These are phyloP conservation scores for Panthera leo DNA, from an alignment of 2,113 vertebrate species.

Conservation along the genomic window DNA sequence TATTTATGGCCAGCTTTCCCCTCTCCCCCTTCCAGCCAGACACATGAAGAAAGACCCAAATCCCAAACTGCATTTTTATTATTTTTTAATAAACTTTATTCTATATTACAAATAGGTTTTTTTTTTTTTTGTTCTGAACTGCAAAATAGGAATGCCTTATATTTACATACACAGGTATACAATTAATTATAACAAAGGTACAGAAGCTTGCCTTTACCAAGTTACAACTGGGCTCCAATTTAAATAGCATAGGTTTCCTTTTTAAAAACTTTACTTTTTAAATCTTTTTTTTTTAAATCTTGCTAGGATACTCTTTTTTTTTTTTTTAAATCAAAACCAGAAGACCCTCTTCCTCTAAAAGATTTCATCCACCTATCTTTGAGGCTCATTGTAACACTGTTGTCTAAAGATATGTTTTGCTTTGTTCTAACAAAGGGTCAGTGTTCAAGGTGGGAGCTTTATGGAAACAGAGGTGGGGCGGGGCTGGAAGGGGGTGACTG, in stretches of 20 bases:
- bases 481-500: neutral
- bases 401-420: slow-evolving; percentile 88
- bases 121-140: slow-evolving; percentile 97
- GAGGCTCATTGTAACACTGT: slow-evolving; percentile 96
- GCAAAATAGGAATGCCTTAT: slow-evolving; percentile 99
- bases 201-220: slow-evolving; percentile 99
- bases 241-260: slow-evolving; percentile 86
- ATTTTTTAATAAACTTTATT: slow-evolving; percentile 99
- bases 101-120: slow-evolving; percentile 99
- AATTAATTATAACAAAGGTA: slow-evolving; percentile 99
- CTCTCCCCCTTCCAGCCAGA: neutral
- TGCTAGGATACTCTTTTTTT: slow-evolving; percentile 74
- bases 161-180: slow-evolving; percentile 99
- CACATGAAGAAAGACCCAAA: slow-evolving; percentile 39
- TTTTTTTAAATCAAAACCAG: slow-evolving; percentile 78
- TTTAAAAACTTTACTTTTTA: slow-evolving; percentile 79
- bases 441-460: slow-evolving; percentile 90
- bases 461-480: slow-evolving; percentile 81
- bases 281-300: slow-evolving; percentile 70
- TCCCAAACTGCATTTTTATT: slow-evolving; percentile 78
- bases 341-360: slow-evolving; percentile 84
- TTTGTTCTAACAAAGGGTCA: slow-evolving; percentile 85
- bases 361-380: slow-evolving; percentile 86
- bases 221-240: slow-evolving; percentile 97
- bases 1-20: neutral